These are phyloP conservation scores for Periplaneta americana DNA, from an alignment of 1,140 invertebrate genomes.

Conservation along the genomic window DNA sequence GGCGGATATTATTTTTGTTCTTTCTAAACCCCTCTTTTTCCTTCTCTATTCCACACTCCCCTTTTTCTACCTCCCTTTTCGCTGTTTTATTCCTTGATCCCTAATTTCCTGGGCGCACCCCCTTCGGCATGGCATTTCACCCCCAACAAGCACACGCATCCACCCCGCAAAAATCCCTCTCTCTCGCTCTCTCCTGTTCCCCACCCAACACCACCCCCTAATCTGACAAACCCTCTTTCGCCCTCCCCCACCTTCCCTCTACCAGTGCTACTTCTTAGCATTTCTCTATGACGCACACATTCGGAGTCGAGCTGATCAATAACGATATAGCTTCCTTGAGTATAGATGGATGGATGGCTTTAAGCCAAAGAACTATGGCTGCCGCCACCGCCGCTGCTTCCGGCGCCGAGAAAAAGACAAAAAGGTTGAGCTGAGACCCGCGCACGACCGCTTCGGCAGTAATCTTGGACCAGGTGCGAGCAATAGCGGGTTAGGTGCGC, in stretches of 20 bases:
- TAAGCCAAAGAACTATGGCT: not conserved
- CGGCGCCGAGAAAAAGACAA: not conserved
- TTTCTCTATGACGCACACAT: not conserved
- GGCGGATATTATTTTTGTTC: not conserved
- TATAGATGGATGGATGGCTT: not conserved
- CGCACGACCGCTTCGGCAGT: not conserved
- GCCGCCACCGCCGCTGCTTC: not conserved
- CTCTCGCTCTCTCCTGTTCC: no score
- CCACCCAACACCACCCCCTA: not conserved
- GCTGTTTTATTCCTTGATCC: not conserved
- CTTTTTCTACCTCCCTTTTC: not conserved
- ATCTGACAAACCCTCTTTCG: not conserved
- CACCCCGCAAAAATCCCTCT: not conserved
- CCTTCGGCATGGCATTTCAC: not conserved
- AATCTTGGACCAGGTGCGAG: not conserved
- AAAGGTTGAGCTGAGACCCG: not conserved
- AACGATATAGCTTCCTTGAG: not conserved
- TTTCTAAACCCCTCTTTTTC: not conserved
- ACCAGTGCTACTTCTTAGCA: not conserved
- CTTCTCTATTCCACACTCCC: not conserved
- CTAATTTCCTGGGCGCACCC: not conserved
- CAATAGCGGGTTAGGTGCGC: not conserved
- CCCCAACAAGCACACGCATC: not conserved
- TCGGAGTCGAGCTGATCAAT: not conserved
- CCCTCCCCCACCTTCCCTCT: no score